Evolutionary conservation across 2,113 vertebrate genomes (phyloP).

Genomic region (Sitta europaea): DNA sequence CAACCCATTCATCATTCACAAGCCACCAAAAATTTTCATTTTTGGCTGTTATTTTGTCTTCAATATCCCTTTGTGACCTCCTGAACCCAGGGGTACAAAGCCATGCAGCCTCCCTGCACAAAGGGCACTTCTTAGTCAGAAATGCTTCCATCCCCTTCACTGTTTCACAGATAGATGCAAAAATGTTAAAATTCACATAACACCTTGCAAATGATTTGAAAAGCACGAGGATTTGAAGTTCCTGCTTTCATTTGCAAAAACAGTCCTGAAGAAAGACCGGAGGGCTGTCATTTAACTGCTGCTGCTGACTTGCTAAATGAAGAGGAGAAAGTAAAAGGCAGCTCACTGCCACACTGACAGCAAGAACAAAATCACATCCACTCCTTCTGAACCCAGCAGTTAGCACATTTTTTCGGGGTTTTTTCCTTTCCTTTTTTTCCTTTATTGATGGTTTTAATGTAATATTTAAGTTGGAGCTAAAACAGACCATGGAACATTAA

Average conservation of each 20-base stretch:
- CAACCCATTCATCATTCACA: background rate
- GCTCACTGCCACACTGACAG: constrained; percentile 3
- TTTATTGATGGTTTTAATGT: constrained; percentile 50
- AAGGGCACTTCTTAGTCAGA: background rate
- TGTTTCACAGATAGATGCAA: background rate
- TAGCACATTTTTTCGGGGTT: accelerated
- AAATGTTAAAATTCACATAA: constrained; percentile 12
- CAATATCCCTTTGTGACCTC: background rate
- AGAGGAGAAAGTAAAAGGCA: constrained; percentile 26
- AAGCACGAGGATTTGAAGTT: constrained; percentile 31
- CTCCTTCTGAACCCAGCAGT: constrained; percentile 29
- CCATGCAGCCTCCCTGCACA: background rate
- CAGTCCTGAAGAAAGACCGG: constrained; percentile 11
- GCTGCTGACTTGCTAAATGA: constrained; percentile 56
- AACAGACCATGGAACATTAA: constrained; percentile 53
- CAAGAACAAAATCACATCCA: constrained; percentile 34
- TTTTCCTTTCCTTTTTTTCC: background rate
- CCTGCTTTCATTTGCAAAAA: constrained; percentile 50
- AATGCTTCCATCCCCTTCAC: background rate
- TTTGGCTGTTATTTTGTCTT: background rate
- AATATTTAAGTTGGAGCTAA: constrained; percentile 62
- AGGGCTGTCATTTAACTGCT: constrained; percentile 37
- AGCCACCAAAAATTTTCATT: background rate
- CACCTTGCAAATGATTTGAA: background rate
- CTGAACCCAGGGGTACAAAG: background rate